Evolutionary conservation across 2,888 invertebrate species (phyloP), one percentile per base, ranked within the genome.

Genomic region (Synergus gifuensis): DNA sequence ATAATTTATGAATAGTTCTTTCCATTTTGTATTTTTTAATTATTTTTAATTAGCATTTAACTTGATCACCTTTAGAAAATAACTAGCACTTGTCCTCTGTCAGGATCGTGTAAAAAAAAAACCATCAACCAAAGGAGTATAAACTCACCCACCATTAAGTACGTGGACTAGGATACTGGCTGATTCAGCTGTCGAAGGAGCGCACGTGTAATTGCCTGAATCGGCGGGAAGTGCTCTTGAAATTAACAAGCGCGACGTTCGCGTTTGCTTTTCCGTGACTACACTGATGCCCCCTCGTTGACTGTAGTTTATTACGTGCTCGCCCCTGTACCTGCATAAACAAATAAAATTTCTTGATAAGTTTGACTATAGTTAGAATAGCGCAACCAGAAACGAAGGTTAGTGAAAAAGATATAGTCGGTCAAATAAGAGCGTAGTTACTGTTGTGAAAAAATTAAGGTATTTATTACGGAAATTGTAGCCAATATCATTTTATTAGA

Each of bases 131-230:
- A 36, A 36, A 36, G 36, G 67, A 67, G 18, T 54, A 78, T 49
- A 64, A 78, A 82, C 81, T 86, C 83, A 89, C 92, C 94, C 95
- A 90, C 96, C 96, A 91, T 96, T 97, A 88, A 97, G 94, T 88
- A 97, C 96, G 93, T 97, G 96, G 84, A 97, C 96, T 89, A 96
- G 95, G 88, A 97, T 96, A 88, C 96, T 96, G 85, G 96, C 96
- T 82, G 96, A 95, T 92, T 96, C 96, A 93, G 95, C 90, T 78
- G 93, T 93, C 83, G 93, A 94, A 67, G 95, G 95, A 36, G 95
- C 94, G 91, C 93, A 95, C 86, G 94, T 95, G 92, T 95, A 95
- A 93, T 95, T 96, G 87, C 94, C 95, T 81, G 94, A 94, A 92
- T 94, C 95, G 85, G 93, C 93, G 78, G 94, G 94, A 86, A 94